phyloP scores from a whole-genome alignment of 2,113 vertebrate species.

The Neodontobutis hainanensis region DNA sequence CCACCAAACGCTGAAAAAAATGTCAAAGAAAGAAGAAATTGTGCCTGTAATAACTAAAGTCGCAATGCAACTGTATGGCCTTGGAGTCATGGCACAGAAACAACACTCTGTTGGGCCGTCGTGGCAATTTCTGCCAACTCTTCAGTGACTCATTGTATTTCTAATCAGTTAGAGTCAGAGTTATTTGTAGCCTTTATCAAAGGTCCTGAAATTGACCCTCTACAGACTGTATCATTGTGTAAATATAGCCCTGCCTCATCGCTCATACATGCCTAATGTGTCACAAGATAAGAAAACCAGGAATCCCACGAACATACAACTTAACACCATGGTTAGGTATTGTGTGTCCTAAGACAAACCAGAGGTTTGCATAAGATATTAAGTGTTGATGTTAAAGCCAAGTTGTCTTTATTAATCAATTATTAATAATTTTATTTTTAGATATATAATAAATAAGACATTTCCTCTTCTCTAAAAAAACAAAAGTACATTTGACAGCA shows the following conservation, averaged over 20 bases:
- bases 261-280: neutral
- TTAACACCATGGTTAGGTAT: neutral
- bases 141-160: neutral
- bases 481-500: no score
- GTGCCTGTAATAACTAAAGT: neutral
- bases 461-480: no score
- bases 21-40: neutral
- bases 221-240: neutral
- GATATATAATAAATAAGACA: no score
- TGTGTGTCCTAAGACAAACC: neutral
- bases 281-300: neutral
- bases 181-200: constrained; percentile 4
- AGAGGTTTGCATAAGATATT: neutral
- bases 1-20: neutral
- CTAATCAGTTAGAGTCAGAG: no score
- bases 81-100: constrained; percentile 13
- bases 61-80: neutral
- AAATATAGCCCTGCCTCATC: neutral
- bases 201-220: neutral
- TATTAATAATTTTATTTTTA: no score
- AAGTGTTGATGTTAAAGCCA: no score
- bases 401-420: no score
- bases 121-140: neutral
- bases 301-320: neutral
- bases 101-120: constrained; percentile 11